These are phyloP conservation scores for Sander vitreus DNA, from an alignment of 2,113 vertebrate genomes.

Conservation along the genomic window DNA sequence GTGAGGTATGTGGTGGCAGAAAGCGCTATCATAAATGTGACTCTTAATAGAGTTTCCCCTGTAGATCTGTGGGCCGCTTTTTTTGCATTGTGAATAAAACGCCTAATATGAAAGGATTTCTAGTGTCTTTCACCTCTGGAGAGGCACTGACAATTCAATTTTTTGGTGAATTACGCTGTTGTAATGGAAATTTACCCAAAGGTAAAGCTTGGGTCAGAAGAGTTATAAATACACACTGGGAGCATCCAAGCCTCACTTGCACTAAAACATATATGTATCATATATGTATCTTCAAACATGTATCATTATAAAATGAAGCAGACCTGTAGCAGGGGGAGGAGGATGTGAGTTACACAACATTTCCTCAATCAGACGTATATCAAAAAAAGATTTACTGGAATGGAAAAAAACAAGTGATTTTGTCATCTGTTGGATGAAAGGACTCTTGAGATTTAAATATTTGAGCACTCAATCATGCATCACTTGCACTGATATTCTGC, in stretches of 20 bases:
- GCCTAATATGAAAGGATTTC: conserved; percentile 51
- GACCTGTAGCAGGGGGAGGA: background rate
- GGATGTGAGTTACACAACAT: conserved; percentile 42
- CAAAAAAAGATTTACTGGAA: conserved; percentile 49
- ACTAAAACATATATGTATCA: conserved; percentile 28
- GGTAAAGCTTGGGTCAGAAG: conserved; percentile 57
- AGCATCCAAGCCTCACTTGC: conserved; percentile 36
- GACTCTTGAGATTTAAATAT: conserved; percentile 72
- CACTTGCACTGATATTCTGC: conserved; percentile 64
- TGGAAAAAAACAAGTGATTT: conserved; percentile 38
- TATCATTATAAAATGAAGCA: conserved; percentile 46
- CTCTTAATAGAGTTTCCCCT: conserved; percentile 67
- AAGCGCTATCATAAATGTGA: conserved; percentile 37
- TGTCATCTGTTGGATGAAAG: conserved; percentile 47
- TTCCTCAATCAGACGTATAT: conserved; percentile 51
- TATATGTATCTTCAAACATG: conserved; percentile 58
- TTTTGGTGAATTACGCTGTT: conserved; percentile 43
- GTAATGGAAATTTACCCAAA: conserved; percentile 55
- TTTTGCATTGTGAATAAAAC: conserved; percentile 31
- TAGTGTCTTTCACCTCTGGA: conserved; percentile 45
- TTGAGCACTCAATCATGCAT: conserved; percentile 68
- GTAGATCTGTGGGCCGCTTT: conserved; percentile 20
- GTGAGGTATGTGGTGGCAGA: conserved; percentile 31
- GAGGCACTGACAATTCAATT: conserved; percentile 46
- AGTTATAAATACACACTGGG: conserved; percentile 57